Conservation (phyloP, 2,113 vertebrate genomes). For the Lucifuga dentata region DNA sequence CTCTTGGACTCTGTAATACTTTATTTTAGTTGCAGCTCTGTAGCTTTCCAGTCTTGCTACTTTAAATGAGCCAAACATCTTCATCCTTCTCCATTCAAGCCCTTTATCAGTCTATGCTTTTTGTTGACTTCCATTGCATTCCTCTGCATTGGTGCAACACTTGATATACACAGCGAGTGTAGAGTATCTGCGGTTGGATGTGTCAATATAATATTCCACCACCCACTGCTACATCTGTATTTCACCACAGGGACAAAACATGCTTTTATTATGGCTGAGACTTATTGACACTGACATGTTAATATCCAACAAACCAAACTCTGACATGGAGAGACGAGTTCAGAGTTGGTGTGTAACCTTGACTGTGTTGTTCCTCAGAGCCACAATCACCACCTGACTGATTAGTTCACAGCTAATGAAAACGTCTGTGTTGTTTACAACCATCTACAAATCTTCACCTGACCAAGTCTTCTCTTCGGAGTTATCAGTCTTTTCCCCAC, state of each 20-base stretch:
- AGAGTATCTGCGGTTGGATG: conserved; percentile 41
- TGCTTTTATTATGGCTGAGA: conserved; percentile 12
- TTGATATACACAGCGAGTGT: conserved; percentile 39
- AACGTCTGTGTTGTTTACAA: conserved; percentile 61
- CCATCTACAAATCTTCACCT: conserved; percentile 60
- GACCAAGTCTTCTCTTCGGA: conserved; percentile 43
- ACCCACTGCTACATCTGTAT: conserved; percentile 55
- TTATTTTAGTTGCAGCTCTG: conserved; percentile 1
- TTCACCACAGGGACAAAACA: conserved; percentile 35
- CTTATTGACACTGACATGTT: conserved; percentile 42
- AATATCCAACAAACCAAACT: conserved; percentile 22
- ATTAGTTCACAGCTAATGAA: conserved; percentile 73
- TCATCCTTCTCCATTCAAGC: too few relatives aligned
- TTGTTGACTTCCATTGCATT: conserved; percentile 9
- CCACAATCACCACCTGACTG: conserved; percentile 55
- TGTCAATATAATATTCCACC: conserved; percentile 59
- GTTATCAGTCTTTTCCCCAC: conserved; percentile 38
- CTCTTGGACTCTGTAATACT: neutral
- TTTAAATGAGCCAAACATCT: conserved; percentile 10
- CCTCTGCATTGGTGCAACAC: conserved; percentile 24
- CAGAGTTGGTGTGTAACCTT: conserved; percentile 53
- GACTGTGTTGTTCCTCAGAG: conserved; percentile 36
- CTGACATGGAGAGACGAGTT: conserved; percentile 43
- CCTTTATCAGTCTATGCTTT: too few relatives aligned
- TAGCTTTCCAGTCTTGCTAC: neutral